Conservation (phyloP, 2,113 vertebrate genomes). For the Zingel zingel region DNA sequence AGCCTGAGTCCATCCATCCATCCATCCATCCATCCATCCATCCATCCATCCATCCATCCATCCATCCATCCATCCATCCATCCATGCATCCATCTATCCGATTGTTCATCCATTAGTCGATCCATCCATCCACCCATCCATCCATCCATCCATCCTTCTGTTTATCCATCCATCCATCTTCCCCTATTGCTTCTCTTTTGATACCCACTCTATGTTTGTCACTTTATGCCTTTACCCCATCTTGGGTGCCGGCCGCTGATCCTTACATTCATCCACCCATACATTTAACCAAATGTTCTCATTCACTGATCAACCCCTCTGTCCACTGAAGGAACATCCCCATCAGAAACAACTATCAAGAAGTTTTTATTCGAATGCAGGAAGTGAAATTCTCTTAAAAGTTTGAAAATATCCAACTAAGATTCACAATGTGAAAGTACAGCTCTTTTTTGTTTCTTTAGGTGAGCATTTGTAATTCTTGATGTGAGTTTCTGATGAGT, state of each 20-base stretch:
- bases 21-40: conserved; percentile 23
- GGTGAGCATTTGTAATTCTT: background rate
- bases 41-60: conserved; percentile 22
- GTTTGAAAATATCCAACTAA: background rate
- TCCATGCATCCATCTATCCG: conserved; percentile 5
- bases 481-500: conserved; percentile 1
- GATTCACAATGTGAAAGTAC: background rate
- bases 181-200: background rate
- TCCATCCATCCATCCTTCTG: conserved; percentile 6
- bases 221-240: background rate
- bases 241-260: background rate
- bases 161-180: background rate
- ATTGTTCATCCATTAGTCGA: background rate
- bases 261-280: background rate
- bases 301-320: background rate
- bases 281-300: background rate
- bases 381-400: background rate
- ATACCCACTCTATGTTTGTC: background rate
- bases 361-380: background rate
- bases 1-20: conserved; percentile 46
- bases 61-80: conserved; percentile 9
- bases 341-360: conserved; percentile 11
- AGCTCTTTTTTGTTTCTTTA: background rate
- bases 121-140: background rate
- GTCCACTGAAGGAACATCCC: background rate